Evolutionary conservation across 2,888 invertebrate genomes (phyloP).

Genomic region (Leistus spinibarbis): DNA sequence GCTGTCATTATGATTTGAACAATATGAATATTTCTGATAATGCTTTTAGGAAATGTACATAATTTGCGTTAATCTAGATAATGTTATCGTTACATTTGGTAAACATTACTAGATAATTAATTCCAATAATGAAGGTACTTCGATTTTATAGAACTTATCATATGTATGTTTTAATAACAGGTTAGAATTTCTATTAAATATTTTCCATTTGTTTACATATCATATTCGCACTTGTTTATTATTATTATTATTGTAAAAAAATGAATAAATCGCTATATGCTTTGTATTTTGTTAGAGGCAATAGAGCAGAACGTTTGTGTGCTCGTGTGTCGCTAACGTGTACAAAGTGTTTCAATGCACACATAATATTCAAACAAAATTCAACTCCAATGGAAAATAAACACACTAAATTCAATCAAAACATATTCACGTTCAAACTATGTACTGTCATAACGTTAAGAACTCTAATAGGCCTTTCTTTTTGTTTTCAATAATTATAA

Average conservation of each 20-base stretch:
- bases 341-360: neutral
- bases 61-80: slow-evolving; percentile 36
- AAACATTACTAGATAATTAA: slow-evolving; percentile 26
- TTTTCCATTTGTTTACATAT: neutral
- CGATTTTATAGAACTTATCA: neutral
- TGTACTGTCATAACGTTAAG: too few species aligned
- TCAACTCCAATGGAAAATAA: neutral
- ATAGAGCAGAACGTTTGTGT: neutral
- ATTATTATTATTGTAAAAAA: too few species aligned
- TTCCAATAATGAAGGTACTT: slow-evolving; percentile 17
- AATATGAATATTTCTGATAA: slow-evolving; percentile 6
- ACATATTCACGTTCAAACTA: neutral
- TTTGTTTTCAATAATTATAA: too few species aligned
- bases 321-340: neutral
- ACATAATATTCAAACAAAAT: neutral
- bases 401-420: neutral
- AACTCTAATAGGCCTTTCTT: too few species aligned
- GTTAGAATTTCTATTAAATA: too few species aligned
- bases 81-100: slow-evolving; percentile 25
- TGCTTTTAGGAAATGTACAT: slow-evolving; percentile 2
- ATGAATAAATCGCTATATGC: neutral
- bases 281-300: neutral
- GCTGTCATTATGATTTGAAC: slow-evolving; percentile 6
- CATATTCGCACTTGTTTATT: too few species aligned
- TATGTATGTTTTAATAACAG: too few species aligned